A percentile compares a stretch with the other conserved stretches of the same genome.
Conservation (phyloP, 2,888 invertebrate genomes). For the Petrolisthes manimaculis region DNA sequence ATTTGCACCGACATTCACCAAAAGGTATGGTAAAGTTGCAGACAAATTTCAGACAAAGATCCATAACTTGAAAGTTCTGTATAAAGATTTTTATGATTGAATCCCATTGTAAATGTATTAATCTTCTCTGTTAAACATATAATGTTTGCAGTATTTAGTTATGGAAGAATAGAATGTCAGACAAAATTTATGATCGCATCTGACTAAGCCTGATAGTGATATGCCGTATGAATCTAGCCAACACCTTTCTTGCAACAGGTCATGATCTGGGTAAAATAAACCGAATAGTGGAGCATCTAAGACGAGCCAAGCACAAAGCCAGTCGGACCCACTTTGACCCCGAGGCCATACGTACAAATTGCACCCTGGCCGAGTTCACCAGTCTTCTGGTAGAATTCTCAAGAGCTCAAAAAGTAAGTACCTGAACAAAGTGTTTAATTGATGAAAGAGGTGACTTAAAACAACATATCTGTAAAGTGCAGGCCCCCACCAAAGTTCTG, state of each 20-base stretch:
- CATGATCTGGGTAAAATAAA: constrained; percentile 67
- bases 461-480: not conserved
- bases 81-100: no score
- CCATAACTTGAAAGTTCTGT: no score
- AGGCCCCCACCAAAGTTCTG: not conserved
- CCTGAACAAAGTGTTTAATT: no score
- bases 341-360: constrained; percentile 68
- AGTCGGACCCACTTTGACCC: constrained; percentile 68
- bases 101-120: no score
- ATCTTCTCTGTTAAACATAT: no score
- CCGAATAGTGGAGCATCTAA: constrained; percentile 67
- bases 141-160: no score
- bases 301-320: constrained; percentile 67
- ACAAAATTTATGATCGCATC: no score
- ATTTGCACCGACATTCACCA: constrained; percentile 68
- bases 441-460: no score
- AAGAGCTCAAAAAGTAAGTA: constrained; percentile 37
- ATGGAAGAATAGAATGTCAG: no score
- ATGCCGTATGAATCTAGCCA: not conserved
- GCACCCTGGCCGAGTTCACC: constrained; percentile 65
- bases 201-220: no score
- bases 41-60: no score
- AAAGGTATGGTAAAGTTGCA: constrained; percentile 62
- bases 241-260: constrained; percentile 38
- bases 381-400: constrained; percentile 49